Evolutionary conservation across 2,888 invertebrate species (phyloP).

Genomic region (Panorpa germanica): DNA sequence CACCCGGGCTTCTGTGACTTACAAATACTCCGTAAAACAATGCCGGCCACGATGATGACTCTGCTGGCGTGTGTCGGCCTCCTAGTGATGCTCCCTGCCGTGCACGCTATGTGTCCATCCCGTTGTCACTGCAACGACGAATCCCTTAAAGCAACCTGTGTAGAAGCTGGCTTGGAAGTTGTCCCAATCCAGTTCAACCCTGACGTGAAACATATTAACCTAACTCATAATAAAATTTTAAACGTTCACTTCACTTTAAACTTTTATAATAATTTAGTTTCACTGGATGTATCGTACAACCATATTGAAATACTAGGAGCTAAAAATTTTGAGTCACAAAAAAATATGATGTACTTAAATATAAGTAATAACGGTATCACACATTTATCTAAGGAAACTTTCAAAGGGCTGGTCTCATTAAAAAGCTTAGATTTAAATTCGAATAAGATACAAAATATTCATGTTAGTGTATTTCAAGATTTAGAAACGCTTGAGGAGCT

Average conservation of each 20-base stretch:
- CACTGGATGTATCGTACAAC: slow-evolving; percentile 68
- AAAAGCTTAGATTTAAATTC: slow-evolving; percentile 50
- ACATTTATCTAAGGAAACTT: slow-evolving; percentile 51
- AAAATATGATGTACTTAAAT: slow-evolving; percentile 52
- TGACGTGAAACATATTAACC: slow-evolving; percentile 61
- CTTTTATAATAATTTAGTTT: slow-evolving; percentile 62
- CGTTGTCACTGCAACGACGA: slow-evolving; percentile 70
- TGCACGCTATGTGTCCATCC: too few species aligned
- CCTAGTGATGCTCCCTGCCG: too few species aligned
- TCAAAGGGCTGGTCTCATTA: slow-evolving; percentile 51
- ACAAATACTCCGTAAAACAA: too few species aligned
- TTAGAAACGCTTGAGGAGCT: slow-evolving; percentile 52
- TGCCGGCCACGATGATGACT: too few species aligned
- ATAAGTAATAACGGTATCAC: slow-evolving; percentile 57
- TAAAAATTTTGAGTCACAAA: slow-evolving; percentile 63
- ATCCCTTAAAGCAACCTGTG: slow-evolving; percentile 56
- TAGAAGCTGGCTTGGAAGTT: slow-evolving; percentile 59
- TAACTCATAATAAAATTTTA: slow-evolving; percentile 67
- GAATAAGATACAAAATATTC: slow-evolving; percentile 57
- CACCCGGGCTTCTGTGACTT: too few species aligned
- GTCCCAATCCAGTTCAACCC: slow-evolving; percentile 83
- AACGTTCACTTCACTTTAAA: slow-evolving; percentile 58
- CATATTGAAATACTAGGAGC: slow-evolving; percentile 61
- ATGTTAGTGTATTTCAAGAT: slow-evolving; percentile 59
- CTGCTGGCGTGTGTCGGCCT: too few species aligned